Conservation (phyloP, 2,113 vertebrate species). For the Ariopsis seemanni region DNA sequence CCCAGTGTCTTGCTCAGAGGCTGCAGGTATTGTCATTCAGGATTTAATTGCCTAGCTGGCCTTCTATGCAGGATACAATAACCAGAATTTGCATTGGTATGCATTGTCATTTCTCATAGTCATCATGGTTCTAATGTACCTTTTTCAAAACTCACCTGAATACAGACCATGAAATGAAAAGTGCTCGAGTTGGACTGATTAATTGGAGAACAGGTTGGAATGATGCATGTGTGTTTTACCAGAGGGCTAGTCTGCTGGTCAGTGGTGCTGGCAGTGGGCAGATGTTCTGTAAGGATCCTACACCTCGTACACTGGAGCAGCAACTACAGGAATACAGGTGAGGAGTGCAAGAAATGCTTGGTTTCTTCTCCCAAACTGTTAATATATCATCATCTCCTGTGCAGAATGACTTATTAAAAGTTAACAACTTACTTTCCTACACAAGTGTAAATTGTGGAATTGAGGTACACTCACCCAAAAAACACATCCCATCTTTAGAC, state of each 20-base stretch:
- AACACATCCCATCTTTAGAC: conserved; percentile 66
- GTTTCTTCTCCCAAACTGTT: neutral
- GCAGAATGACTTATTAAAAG: neutral
- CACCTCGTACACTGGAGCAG: conserved; percentile 91
- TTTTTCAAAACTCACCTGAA: conserved; percentile 71
- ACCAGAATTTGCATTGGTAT: neutral
- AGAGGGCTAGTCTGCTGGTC: conserved; percentile 82
- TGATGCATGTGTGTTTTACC: conserved; percentile 36
- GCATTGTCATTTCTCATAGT: neutral
- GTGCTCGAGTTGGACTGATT: neutral
- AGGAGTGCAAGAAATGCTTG: neutral
- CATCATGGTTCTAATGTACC: neutral
- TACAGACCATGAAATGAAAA: conserved; percentile 77
- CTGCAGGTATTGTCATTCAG: conserved; percentile 39
- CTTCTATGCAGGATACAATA: neutral
- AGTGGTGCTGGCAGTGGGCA: conserved; percentile 89
- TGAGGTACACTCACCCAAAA: neutral
- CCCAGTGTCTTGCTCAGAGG: conserved; percentile 85
- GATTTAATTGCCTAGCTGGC: neutral
- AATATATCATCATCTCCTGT: neutral
- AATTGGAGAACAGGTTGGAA: neutral
- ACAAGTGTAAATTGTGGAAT: neutral
- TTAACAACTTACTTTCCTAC: neutral
- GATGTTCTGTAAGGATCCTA: conserved; percentile 87
- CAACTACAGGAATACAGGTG: conserved; percentile 97